Evolutionary conservation across 2,888 invertebrate genomes (phyloP), one percentile per base, ranked within the genome.

Genomic region (Dasysyrphus albostriatus): DNA sequence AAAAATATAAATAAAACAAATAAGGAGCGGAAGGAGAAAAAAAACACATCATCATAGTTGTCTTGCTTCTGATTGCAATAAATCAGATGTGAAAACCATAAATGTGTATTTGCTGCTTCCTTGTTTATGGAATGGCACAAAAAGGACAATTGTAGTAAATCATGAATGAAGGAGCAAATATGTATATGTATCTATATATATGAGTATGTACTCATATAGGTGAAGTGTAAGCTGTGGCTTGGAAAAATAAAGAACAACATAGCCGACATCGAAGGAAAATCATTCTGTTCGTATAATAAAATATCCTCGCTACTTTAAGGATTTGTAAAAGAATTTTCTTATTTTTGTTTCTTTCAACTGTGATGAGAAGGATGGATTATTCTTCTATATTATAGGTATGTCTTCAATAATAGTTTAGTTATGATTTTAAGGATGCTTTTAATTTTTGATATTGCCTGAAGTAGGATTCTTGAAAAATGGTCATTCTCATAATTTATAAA

Each of bases 101-200:
- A 81, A 85, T 77, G 84, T 85, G 81, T 81, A 67, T 77, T 85
- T 85, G 79, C 74, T 83, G 70, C 74, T 83, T 83, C 79, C 83
- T 79, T 79, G 79, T 79, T 83, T 83, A 83, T 79, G 74, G 58
- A 83, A 79, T 79, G 47, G 69, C 79, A 81, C 72, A 85, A 85
- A 69, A 85, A 72, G 76, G 81, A 81, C 80, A 81, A 81, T 85
- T 81, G 81, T 85, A 63, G 72, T 83, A 85, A 85, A 81, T 85
- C 84, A 81, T 65, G 74, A 73, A 78, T 47, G 69, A 58, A 47
- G 37, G 39, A 49, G 44, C 37, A 34, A n/a, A 49, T 19, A 3
- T 51, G 19, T 51, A 5, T 51, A 51, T 51, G 24, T 51, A 12
- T 24, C 3, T 47, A 16, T 9, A 47, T 47, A 9, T 24, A 24